Evolutionary conservation across 2,113 vertebrate species (phyloP).

Genomic region (Chitala chitala): DNA sequence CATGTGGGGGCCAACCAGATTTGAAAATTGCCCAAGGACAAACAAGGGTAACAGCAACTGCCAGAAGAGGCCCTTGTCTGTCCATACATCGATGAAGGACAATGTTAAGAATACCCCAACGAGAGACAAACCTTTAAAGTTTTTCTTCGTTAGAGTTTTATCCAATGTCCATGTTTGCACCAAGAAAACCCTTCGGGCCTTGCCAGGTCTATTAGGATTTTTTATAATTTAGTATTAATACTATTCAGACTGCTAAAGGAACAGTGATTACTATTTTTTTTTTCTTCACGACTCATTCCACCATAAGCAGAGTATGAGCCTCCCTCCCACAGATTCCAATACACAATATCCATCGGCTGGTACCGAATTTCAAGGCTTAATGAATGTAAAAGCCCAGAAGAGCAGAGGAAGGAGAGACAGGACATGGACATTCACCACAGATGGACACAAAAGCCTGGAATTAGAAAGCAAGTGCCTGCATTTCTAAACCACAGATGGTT

Average conservation of each 20-base stretch:
- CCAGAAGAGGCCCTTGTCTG: not conserved
- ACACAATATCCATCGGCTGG: constrained; percentile 63
- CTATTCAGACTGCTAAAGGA: too few species aligned
- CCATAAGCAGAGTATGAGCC: too few species aligned
- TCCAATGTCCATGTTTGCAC: too few species aligned
- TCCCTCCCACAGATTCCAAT: constrained; percentile 19
- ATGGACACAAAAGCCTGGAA: not conserved
- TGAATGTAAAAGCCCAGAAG: constrained; percentile 19
- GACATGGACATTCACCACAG: not conserved
- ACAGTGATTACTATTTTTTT: not conserved
- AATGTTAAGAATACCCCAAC: not conserved
- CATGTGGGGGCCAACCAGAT: constrained; percentile 41
- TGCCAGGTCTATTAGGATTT: too few species aligned
- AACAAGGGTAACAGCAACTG: constrained; percentile 53
- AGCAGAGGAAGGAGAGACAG: too few species aligned
- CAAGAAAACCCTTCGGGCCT: too few species aligned
- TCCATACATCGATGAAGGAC: not conserved
- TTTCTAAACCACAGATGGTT: too few species aligned
- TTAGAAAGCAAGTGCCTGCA: not conserved
- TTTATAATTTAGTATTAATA: too few species aligned
- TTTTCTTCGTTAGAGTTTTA: too few species aligned
- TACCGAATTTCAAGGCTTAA: constrained; percentile 46
- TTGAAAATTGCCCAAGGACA: constrained; percentile 58
- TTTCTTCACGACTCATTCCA: too few species aligned
- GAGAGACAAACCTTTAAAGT: too few species aligned